Conservation (phyloP, 2,113 vertebrate genomes). For the Entelurus aequoreus region DNA sequence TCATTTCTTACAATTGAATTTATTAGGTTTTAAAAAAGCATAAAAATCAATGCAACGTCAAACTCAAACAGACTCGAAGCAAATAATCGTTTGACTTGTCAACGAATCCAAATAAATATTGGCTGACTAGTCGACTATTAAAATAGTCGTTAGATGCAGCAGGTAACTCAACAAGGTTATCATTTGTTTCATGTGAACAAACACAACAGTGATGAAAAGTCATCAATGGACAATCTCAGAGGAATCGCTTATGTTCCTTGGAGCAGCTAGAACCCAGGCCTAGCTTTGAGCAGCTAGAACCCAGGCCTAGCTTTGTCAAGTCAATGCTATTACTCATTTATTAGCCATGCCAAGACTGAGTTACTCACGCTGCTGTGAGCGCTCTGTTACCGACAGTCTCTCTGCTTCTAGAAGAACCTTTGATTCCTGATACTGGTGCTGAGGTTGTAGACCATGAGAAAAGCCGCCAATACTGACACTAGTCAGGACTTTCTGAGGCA, state of each 20-base stretch:
- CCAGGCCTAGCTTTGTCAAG: conserved; percentile 23
- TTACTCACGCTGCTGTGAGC: conserved; percentile 7
- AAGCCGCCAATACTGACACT: not conserved
- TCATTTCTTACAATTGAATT: too few species aligned
- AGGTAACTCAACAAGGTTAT: conserved; percentile 4
- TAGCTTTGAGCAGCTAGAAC: conserved; percentile 33
- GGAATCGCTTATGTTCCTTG: conserved; percentile 20
- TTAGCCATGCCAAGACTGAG: conserved; percentile 16
- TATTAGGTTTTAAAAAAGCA: too few species aligned
- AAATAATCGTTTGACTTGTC: too few species aligned
- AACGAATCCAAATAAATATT: too few species aligned
- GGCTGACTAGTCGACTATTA: too few species aligned
- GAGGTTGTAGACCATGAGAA: not conserved
- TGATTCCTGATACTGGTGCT: not conserved
- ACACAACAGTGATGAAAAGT: not conserved
- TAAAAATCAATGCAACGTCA: too few species aligned
- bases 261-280: conserved; percentile 30
- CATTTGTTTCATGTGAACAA: conserved; percentile 7
- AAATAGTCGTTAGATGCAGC: too few species aligned
- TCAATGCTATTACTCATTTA: conserved; percentile 33
- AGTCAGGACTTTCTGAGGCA: not conserved
- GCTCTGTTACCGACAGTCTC: conserved; percentile 2
- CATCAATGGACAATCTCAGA: conserved; percentile 11
- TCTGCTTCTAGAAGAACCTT: not conserved
- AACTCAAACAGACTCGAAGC: too few species aligned